Evolutionary conservation across 2,797 vertebrate genomes (phyloP), one percentile per base, ranked within the genome.

Genomic region (Neosilurus hyrtlii): DNA sequence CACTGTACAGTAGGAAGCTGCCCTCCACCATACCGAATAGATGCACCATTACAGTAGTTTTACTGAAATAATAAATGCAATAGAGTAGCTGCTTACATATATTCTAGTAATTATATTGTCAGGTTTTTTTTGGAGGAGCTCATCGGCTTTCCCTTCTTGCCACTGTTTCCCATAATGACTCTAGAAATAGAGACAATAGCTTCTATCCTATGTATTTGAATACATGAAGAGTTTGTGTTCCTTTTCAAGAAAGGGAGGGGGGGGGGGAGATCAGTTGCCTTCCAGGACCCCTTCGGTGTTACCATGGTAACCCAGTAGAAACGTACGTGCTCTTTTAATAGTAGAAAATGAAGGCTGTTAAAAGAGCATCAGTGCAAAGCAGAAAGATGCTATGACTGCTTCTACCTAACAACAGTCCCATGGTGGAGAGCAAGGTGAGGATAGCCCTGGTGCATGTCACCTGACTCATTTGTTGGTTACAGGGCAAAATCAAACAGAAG

Each of bases 241-340:
- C 49, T 80, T 24, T 81, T 84, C 30, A 65, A 52, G 67, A 71
- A 79, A 75, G 75, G 74, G 84, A 67, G 49, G 74, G 74, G 84
- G 72, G 49, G 74, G 84, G 72, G 49, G 9, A 35, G 72, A 62
- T 61, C 35, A 43, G 86, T 85, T 86, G 82, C 87, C 84, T 83
- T 85, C 80, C 85, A 83, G 79, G 68, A 91, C 80, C 85, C 72
- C 70, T 82, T 75, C 80, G 81, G 75, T 86, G 88, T 91, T 91
- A 80, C 89, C 90, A 91, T 90, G 89, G 89, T 84, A 90, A 90
- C 90, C 54, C 16, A 77, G 88, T 86, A 71, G 84, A 88, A 88
- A 88, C 70, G 86, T 89, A 89, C 88, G 87, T 90, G 85, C 74
- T 52, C 59, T 81, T 86, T 87, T 84, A 86, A 86, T 83, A 86